Conservation (phyloP, 2,113 vertebrate species). For the Aythya baeri region DNA sequence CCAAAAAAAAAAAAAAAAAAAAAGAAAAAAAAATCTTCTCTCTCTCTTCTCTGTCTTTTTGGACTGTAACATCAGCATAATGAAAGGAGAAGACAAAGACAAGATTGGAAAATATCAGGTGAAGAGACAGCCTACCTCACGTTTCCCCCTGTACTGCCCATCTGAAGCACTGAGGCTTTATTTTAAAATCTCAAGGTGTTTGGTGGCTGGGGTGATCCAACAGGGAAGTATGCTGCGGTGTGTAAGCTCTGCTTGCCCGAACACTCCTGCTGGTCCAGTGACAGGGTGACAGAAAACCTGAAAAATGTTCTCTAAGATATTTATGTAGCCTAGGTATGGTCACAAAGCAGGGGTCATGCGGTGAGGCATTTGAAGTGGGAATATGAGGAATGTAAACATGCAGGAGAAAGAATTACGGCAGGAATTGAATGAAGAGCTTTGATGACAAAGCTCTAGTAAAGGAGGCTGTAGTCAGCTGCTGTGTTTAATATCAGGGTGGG, state of each 20-base stretch:
- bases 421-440: neutral
- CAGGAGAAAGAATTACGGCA: neutral
- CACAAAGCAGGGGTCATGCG: neutral
- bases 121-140: neutral
- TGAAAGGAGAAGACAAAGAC: neutral
- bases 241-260: neutral
- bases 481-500: neutral
- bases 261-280: neutral
- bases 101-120: rapidly evolving
- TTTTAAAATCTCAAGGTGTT: neutral
- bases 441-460: neutral
- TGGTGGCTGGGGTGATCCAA: rapidly evolving
- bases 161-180: neutral
- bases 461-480: neutral
- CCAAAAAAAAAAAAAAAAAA: neutral
- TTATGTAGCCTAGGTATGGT: neutral
- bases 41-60: neutral
- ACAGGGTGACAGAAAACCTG: neutral
- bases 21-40: neutral
- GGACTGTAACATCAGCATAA: neutral
- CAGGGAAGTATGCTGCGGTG: neutral
- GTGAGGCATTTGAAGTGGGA: neutral
- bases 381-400: neutral
- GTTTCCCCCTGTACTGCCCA: neutral
- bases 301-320: neutral